phyloP scores from a whole-genome alignment of 2,888 invertebrate genomes.

The Leptopterna dolabrata region DNA sequence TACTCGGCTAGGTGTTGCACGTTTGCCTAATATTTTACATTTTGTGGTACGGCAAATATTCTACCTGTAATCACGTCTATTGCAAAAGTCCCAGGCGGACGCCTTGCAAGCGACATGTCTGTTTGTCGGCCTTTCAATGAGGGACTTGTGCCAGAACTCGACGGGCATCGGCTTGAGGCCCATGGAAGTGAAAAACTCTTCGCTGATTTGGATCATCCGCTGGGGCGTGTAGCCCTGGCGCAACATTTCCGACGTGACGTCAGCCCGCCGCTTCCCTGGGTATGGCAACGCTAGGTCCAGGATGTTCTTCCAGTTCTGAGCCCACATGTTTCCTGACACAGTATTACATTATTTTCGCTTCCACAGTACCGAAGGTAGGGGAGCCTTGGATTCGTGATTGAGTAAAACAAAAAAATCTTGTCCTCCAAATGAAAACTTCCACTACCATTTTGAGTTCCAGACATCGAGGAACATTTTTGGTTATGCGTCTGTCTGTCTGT shows the following conservation, averaged over 20 bases:
- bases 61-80: conserved; percentile 83
- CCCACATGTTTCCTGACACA: conserved; percentile 80
- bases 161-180: conserved; percentile 84
- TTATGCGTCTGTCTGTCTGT: no score
- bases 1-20: not conserved
- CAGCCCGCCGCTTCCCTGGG: conserved; percentile 76
- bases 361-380: no score
- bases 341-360: not conserved
- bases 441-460: no score
- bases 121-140: conserved; percentile 79
- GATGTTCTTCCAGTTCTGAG: conserved; percentile 83
- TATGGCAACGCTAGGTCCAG: conserved; percentile 81
- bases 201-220: conserved; percentile 74
- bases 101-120: conserved; percentile 79
- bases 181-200: conserved; percentile 84
- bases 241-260: conserved; percentile 83
- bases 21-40: no score
- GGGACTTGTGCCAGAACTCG: conserved; percentile 86
- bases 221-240: conserved; percentile 79
- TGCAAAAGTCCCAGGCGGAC: conserved; percentile 89
- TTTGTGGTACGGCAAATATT: no score
- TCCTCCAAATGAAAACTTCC: no score
- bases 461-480: no score
- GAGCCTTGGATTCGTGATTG: no score
- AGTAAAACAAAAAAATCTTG: no score